Evolutionary conservation across 1,140 invertebrate species (phyloP).

Genomic region (Dreissena rostriformis): DNA sequence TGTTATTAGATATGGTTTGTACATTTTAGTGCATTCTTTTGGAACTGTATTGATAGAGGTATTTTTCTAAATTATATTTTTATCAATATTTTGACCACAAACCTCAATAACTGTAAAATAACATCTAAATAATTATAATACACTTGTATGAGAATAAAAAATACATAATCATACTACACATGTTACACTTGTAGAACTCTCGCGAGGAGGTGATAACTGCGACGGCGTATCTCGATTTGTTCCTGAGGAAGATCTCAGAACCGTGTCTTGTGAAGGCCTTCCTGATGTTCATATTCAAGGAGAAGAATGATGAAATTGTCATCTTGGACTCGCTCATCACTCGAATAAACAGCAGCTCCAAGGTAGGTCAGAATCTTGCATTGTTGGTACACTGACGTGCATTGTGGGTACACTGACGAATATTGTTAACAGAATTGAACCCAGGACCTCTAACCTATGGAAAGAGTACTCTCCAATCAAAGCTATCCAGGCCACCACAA

Average conservation of each 20-base stretch:
- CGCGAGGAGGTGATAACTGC: constrained; percentile 94
- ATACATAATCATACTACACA: not conserved
- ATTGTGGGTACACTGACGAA: constrained; percentile 75
- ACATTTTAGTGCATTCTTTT: too few relatives aligned
- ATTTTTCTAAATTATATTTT: too few relatives aligned
- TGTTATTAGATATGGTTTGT: too few relatives aligned
- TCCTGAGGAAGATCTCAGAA: constrained; percentile 92
- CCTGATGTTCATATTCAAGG: constrained; percentile 92
- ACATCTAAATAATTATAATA: too few relatives aligned
- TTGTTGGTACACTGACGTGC: constrained; percentile 85
- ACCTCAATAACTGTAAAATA: too few relatives aligned
- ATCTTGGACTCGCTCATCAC: constrained; percentile 81
- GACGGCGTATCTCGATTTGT: constrained; percentile 95
- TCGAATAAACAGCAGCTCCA: constrained; percentile 77
- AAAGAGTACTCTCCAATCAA: too few relatives aligned
- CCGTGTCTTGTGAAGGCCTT: constrained; percentile 91
- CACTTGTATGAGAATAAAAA: too few relatives aligned
- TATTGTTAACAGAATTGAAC: too few relatives aligned
- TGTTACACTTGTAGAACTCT: constrained; percentile 82
- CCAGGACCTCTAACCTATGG: too few relatives aligned
- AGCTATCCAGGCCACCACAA: too few relatives aligned
- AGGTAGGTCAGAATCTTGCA: constrained; percentile 86
- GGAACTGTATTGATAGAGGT: too few relatives aligned
- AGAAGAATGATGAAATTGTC: constrained; percentile 89
- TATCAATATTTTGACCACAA: too few relatives aligned